Evolutionary conservation across 2,888 invertebrate species (phyloP).

Genomic region (Tanypteryx hageni): DNA sequence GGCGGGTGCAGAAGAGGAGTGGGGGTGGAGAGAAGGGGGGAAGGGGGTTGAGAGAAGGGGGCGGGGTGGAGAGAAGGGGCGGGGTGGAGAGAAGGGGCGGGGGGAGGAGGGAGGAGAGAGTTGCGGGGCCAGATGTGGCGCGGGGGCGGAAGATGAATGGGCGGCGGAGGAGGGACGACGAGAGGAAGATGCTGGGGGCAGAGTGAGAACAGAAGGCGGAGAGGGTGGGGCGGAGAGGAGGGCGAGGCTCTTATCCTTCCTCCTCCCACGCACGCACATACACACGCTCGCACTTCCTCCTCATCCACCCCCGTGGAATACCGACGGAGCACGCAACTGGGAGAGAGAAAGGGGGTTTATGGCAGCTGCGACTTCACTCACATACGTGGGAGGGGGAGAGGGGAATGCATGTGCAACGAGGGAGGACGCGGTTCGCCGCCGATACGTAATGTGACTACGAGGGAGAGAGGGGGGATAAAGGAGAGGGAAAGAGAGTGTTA

Average conservation of each 20-base stretch:
- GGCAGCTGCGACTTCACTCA: conserved; percentile 17
- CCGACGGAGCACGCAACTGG: background rate
- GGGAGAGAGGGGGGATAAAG: too few species aligned
- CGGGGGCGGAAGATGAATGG: background rate
- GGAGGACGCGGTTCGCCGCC: background rate
- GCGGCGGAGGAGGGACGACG: too few species aligned
- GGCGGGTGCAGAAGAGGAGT: background rate
- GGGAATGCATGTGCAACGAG: background rate
- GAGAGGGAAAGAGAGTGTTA: too few species aligned
- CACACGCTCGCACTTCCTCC: background rate
- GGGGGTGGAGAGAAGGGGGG: background rate
- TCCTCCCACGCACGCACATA: too few species aligned
- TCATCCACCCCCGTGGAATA: background rate
- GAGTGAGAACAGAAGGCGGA: too few species aligned
- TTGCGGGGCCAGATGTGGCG: background rate
- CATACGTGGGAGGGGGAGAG: background rate
- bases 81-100: background rate
- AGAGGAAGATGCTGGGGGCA: too few species aligned
- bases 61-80: background rate
- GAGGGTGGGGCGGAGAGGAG: too few species aligned
- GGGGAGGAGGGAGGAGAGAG: background rate
- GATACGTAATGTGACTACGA: background rate
- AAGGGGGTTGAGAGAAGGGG: background rate
- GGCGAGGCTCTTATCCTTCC: too few species aligned
- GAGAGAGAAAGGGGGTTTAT: background rate